Base-by-base conservation (phyloP, 2,113 vertebrate species). In the Phainopepla nitens region DNA sequence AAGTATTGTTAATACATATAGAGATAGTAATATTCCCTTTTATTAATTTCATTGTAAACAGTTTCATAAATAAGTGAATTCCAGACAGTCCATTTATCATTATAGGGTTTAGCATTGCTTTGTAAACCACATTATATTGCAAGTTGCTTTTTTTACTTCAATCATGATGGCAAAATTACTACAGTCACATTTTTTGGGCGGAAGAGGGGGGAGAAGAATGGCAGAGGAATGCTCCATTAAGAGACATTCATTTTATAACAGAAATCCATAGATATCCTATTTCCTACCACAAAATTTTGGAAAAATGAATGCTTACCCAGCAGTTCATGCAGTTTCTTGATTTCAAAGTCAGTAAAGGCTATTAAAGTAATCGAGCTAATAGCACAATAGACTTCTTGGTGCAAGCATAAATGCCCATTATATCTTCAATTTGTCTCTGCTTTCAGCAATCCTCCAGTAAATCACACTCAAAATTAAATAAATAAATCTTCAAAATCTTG, bases 311-410 rank as follows among this genome's bases (percentile, higher is more conserved):
- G 68, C 47, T 84, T 94, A 84, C 78, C 39, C 77, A 95, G 58
- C 42, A 88, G 33, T 73, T 92, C 73, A 82, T 35, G 57, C 69
- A 94, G 50, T 58, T 89, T 56, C 90, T 95, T 94, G 57, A 94
- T 96, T 96, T 96, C 91, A 94, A 92, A 90, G 81, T 69, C 88
- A 68, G 47, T 70, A 96, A 95, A 93, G 47, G 65, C 76, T 96
- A 97, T 82, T 94, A 95, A 95, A 91, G 82, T 89, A 95, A 97
- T 81, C 87, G 95, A 95, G 60, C 62, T 95, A 94, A 96, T 54
- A 89, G 79, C 73, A 96, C 68, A 96, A 89, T 79, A 87, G 51
- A 87, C 80, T 95, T 93, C 81, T 89, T 90, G 72, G 61, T 88
- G 73, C 79, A 96, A 82, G 54, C 66, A 92, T 94, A 96, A 95